Conservation (phyloP, 2,113 vertebrate genomes). For the Clinocottus analis region DNA sequence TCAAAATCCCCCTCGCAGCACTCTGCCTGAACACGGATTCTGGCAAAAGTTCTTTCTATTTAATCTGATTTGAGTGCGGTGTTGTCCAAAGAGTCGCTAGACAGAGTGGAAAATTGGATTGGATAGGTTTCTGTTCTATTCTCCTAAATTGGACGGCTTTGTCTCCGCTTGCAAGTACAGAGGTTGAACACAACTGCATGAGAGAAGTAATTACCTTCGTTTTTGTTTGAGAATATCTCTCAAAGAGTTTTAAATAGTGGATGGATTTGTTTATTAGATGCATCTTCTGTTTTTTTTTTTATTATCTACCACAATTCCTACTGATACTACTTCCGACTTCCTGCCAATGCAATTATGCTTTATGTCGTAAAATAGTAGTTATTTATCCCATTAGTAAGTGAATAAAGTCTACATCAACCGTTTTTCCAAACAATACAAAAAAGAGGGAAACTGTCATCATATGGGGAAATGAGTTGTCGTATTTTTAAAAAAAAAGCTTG, state of each 20-base stretch:
- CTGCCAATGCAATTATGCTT: not conserved
- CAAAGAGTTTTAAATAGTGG: not conserved
- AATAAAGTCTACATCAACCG: not conserved
- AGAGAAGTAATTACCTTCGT: not conserved
- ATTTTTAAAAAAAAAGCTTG: slow-evolving; percentile 3
- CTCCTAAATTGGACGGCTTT: slow-evolving; percentile 8
- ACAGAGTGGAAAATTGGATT: slow-evolving; percentile 23
- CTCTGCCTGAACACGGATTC: not conserved
- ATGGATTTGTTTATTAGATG: not conserved
- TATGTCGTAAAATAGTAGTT: not conserved
- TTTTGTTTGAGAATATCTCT: not conserved
- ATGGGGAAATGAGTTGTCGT: not conserved
- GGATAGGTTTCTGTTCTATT: slow-evolving; percentile 12
- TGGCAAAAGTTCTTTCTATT: slow-evolving; percentile 5
- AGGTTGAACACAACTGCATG: not conserved
- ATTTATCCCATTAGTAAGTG: slow-evolving; percentile 5
- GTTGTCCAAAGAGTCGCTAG: not conserved
- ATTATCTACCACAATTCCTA: not conserved
- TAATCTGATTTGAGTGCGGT: slow-evolving; percentile 12
- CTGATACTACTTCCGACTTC: not conserved
- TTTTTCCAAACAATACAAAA: not conserved
- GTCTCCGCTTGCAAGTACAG: not conserved
- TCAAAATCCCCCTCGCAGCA: not conserved
- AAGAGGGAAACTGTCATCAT: not conserved
- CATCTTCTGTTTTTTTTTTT: not conserved